phyloP scores from a whole-genome alignment of 2,797 vertebrate genomes.

The Falco biarmicus region DNA sequence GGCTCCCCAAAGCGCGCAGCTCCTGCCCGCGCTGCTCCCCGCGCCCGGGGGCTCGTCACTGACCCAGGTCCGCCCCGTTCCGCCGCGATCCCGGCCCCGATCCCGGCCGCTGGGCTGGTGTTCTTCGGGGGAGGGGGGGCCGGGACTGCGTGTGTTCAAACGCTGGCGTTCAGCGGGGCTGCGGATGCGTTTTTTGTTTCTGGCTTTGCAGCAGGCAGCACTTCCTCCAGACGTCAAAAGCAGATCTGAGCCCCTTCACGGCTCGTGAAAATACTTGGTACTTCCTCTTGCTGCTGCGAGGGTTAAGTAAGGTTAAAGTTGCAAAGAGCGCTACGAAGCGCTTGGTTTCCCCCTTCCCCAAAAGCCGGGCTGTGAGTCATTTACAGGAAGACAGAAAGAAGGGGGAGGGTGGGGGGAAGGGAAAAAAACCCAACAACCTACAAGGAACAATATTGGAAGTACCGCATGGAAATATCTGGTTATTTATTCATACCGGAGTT shows the following conservation, averaged over 20 bases:
- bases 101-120: not conserved
- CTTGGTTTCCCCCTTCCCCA: constrained; percentile 1
- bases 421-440: not conserved
- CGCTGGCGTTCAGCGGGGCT: not conserved
- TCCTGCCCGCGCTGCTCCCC: not conserved
- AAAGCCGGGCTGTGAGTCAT: not conserved
- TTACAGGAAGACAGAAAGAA: not conserved
- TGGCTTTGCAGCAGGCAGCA: constrained; percentile 2
- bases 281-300: constrained; percentile 52
- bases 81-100: not conserved
- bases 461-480: not conserved
- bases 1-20: not conserved
- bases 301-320: constrained; percentile 62
- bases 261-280: constrained; percentile 45
- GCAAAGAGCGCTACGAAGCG: not conserved
- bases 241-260: constrained; percentile 55
- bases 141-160: not conserved
- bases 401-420: not conserved
- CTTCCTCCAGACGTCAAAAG: constrained; percentile 45
- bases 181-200: not conserved
- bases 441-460: not conserved
- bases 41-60: not conserved
- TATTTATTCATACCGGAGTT: not conserved
- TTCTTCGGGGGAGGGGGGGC: no score
- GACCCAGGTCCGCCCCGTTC: not conserved